These are phyloP conservation scores for Caenorhabditis sp. DNA, from an alignment of 2,888 invertebrate genomes.

Conservation along the genomic window DNA sequence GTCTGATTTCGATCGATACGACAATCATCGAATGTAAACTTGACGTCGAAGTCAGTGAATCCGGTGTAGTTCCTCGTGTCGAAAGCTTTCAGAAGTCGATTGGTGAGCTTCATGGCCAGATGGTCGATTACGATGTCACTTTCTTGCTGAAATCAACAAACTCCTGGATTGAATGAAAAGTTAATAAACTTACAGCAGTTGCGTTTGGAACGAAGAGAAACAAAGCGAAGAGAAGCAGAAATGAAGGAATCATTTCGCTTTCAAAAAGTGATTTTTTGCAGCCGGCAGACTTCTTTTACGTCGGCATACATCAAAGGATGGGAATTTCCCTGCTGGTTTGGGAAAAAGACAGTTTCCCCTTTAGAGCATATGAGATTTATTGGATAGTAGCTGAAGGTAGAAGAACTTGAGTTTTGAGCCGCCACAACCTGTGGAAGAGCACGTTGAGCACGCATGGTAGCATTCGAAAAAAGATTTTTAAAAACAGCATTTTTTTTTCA, in stretches of 20 bases:
- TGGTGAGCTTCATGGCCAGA: constrained; percentile 7
- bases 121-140: neutral
- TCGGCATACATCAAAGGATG: constrained; percentile 1
- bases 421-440: no score
- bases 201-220: neutral
- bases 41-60: constrained; percentile 16
- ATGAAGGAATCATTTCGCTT: neutral
- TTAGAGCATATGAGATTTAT: no score
- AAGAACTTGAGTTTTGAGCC: no score
- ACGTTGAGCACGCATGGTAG: no score
- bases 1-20: neutral
- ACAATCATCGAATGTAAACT: constrained; percentile 3
- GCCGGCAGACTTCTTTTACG: neutral
- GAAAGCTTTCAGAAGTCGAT: constrained; percentile 2
- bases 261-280: neutral
- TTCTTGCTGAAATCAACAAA: neutral
- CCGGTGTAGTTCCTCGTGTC: constrained; percentile 6
- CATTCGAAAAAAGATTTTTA: no score
- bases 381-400: no score
- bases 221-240: neutral
- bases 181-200: neutral
- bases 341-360: neutral
- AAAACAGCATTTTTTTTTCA: no score
- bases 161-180: neutral
- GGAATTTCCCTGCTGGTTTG: neutral